Conservation (phyloP, 2,888 invertebrate genomes). For the Leptopilina syphax region DNA sequence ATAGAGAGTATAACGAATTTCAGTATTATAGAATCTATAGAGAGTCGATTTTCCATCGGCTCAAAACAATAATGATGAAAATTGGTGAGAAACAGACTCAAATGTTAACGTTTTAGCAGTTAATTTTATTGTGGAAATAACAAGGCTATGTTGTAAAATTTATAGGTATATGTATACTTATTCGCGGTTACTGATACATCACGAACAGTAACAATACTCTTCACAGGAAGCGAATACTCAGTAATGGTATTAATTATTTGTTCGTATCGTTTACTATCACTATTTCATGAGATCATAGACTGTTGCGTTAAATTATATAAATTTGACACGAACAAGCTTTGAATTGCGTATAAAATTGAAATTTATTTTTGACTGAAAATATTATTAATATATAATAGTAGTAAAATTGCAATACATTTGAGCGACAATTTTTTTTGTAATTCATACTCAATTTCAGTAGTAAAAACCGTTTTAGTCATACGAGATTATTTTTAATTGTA, state of each 20-base stretch:
- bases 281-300: neutral
- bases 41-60: conserved; percentile 9
- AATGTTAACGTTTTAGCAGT: conserved; percentile 16
- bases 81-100: conserved; percentile 7
- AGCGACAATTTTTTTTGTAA: no score
- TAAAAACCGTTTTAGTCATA: no score
- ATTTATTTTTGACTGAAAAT: no score
- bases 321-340: no score
- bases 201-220: neutral
- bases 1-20: conserved; percentile 4
- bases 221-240: conserved; percentile 4
- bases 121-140: conserved; percentile 34
- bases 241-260: conserved; percentile 20
- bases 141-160: neutral
- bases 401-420: no score
- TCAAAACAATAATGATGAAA: conserved; percentile 12
- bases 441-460: no score
- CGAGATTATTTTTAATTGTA: no score
- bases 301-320: neutral
- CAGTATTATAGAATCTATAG: neutral
- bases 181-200: conserved; percentile 9
- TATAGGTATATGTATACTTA: neutral
- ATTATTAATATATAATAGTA: no score
- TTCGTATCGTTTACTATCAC: neutral
- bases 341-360: no score